A percentile compares a stretch with the other conserved stretches of the same genome.
Conservation (phyloP, 2,797 vertebrate genomes). For the Carapus acus region DNA sequence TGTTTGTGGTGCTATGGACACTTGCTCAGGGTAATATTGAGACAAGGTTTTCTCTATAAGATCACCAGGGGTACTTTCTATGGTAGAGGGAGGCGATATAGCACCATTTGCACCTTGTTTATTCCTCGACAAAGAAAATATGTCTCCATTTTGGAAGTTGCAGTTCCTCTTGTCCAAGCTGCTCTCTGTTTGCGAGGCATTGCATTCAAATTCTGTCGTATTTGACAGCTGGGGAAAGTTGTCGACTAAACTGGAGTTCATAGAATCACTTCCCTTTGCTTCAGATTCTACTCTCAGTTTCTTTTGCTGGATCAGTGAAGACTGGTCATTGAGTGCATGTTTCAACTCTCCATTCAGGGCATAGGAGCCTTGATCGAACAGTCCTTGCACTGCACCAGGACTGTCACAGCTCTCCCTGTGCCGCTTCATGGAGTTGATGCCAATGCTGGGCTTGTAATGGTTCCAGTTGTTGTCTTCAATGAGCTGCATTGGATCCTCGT, state of each 20-base stretch:
- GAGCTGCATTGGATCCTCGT: conserved; percentile 71
- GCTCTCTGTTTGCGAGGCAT: conserved; percentile 68
- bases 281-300: conserved; percentile 78
- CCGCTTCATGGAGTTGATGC: conserved; percentile 73
- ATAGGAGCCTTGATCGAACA: conserved; percentile 71
- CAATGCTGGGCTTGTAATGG: conserved; percentile 70
- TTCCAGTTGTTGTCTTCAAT: conserved; percentile 79
- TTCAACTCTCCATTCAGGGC: conserved; percentile 88
- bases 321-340: conserved; percentile 78
- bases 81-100: conserved; percentile 81
- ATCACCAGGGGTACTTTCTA: conserved; percentile 81
- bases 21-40: conserved; percentile 87
- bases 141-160: conserved; percentile 78
- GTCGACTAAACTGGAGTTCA: conserved; percentile 62
- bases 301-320: conserved; percentile 78
- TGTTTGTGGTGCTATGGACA: conserved; percentile 84
- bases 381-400: conserved; percentile 70
- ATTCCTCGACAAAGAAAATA: conserved; percentile 78
- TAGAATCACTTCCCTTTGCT: conserved; percentile 66
- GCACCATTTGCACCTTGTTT: conserved; percentile 89
- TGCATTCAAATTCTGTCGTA: conserved; percentile 66
- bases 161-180: conserved; percentile 71
- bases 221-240: conserved; percentile 67
- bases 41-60: conserved; percentile 88
- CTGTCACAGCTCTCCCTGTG: conserved; percentile 71